Conservation (phyloP, 2,113 vertebrate species). For the Crotalus horridus region DNA sequence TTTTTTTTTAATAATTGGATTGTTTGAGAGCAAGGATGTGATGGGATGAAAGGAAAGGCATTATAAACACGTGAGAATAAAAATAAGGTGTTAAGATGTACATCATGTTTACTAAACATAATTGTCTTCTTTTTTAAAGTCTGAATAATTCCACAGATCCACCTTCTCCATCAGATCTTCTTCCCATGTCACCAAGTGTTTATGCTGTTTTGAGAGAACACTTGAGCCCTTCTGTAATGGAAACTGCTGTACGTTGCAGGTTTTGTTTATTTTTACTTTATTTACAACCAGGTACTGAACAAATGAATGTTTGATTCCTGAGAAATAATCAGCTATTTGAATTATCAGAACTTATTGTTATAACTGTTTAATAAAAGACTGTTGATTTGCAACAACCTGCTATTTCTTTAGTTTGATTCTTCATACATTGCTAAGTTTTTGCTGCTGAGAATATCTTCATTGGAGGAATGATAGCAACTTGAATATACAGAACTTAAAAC, state of each 20-base stretch:
- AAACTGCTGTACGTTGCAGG: conserved; percentile 77
- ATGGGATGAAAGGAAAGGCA: neutral
- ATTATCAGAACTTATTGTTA: neutral
- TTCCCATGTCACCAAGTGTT: conserved; percentile 91
- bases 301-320: neutral
- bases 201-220: conserved; percentile 89
- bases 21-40: neutral
- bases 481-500: neutral
- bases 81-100: neutral
- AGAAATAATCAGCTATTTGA: neutral
- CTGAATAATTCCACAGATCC: conserved; percentile 71
- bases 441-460: neutral
- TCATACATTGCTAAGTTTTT: neutral
- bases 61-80: neutral
- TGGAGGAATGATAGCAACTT: neutral
- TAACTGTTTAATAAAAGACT: neutral
- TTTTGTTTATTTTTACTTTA: neutral
- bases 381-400: neutral
- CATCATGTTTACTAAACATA: neutral
- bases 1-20: neutral
- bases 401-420: neutral
- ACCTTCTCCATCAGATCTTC: conserved; percentile 84
- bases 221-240: conserved; percentile 84
- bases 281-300: conserved; percentile 1
- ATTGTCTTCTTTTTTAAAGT: conserved; percentile 44